phyloP scores from a whole-genome alignment of 1,140 invertebrate species.

The Apis florea region DNA sequence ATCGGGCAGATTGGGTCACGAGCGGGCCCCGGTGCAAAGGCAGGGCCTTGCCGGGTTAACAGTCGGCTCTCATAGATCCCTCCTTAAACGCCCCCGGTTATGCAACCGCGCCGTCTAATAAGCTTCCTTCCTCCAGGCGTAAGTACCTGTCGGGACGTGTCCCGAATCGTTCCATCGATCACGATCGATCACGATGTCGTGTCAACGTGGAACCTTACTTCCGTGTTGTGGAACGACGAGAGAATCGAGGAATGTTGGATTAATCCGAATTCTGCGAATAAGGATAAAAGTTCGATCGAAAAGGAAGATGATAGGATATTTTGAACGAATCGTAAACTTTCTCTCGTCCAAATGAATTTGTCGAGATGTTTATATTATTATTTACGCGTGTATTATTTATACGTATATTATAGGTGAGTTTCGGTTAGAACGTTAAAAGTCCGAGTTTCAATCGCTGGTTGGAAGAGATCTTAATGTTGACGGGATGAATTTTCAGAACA shows the following conservation, averaged over 20 bases:
- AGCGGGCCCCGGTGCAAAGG: conserved; percentile 65
- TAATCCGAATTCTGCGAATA: too few species aligned
- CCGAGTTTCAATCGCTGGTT: not conserved
- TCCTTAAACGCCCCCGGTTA: conserved; percentile 66
- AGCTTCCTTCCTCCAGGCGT: conserved; percentile 61
- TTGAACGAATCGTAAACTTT: too few species aligned
- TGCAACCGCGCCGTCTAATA: conserved; percentile 68
- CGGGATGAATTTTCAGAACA: conserved; percentile 13
- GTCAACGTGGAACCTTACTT: too few species aligned
- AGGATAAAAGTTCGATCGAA: too few species aligned
- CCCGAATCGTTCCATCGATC: conserved; percentile 48
- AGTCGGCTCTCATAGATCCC: conserved; percentile 62
- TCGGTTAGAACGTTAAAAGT: not conserved
- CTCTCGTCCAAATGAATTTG: too few species aligned
- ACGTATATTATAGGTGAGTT: not conserved
- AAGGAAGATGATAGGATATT: too few species aligned
- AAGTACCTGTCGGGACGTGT: conserved; percentile 61
- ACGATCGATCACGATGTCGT: conserved; percentile 39
- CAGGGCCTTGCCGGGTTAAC: conserved; percentile 60
- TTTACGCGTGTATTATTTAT: too few species aligned
- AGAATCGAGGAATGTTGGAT: too few species aligned
- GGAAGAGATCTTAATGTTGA: not conserved
- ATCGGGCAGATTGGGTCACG: conserved; percentile 78
- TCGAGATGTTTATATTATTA: too few species aligned
- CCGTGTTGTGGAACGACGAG: too few species aligned